Base-by-base conservation (phyloP, 2,113 vertebrate genomes). In the Oncorhynchus tshawytscha region DNA sequence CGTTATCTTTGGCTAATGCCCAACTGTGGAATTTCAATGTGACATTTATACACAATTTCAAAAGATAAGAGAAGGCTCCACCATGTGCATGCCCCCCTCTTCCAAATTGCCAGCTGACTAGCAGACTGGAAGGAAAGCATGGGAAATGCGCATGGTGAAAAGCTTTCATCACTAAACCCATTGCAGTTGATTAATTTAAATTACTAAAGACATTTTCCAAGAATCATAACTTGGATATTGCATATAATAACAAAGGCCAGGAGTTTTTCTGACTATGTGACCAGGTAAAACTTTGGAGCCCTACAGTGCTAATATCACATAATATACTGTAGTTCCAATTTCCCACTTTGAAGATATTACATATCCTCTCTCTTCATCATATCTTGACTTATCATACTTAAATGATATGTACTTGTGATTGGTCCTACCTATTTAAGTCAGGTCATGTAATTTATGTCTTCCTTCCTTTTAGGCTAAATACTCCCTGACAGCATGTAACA, bases 21-120 rank as follows among this genome's bases (percentile, higher is more conserved):
- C 31, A 27, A 72, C 74, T 79, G 67, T 72, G 66, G 80, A 81
- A 82, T 81, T 84, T 82, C 83, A 84, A 82, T 75, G 72, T 45
- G 74, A 79, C 77, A 79, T 78, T 82, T 77, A 81, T 82, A 77
- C 74, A 67, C 45, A 60, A 72, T 81, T 76, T 78, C 72, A 73
- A 77, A 81, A 74, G 73, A 81, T 81, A 84, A 72, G 77, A 76
- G 60, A 27, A 66, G 69, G 31, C 67, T 66, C 68, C 76, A 79
- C 70, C 74, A n/a, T 34, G 31, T 15, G 67, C 51, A 18, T 34
- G 31, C 3, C 12, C 31, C 2, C 2, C 27, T 68, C 31, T 68
- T 68, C 18, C 45, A 68, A 54, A 68, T 68, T 68, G 31, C 20
- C 67, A 34, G 29, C 31, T 68, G 66, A 18, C 66, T 39, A 4